phyloP scores from a whole-genome alignment of 2,113 vertebrate species.

The Genyomyrus donnyi region DNA sequence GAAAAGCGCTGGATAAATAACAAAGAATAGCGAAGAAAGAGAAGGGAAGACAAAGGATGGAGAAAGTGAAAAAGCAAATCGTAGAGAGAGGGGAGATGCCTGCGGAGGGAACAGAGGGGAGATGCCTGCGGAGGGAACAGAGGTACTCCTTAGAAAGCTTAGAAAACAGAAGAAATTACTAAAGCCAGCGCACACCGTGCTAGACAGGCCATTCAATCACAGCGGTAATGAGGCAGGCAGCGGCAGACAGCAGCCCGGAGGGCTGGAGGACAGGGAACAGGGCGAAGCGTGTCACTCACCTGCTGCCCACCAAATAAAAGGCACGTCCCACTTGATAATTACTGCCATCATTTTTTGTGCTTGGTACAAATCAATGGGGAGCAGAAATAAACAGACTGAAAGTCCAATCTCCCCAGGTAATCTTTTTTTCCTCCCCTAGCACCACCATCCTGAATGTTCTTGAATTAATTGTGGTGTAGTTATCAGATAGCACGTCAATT shows the following conservation, averaged over 20 bases:
- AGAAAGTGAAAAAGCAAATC: neutral
- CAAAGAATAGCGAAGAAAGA: neutral
- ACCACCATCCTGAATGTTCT: neutral
- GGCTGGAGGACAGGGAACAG: slow-evolving; percentile 23
- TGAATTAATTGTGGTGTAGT: neutral
- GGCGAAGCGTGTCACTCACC: neutral
- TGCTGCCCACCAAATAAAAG: neutral
- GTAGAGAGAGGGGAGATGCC: neutral
- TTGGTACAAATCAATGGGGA: neutral
- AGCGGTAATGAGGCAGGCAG: neutral
- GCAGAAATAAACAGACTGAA: neutral
- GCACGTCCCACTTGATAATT: neutral
- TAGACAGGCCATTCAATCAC: neutral
- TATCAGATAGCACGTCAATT: neutral
- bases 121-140: neutral
- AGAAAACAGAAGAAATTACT: neutral
- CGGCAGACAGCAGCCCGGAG: neutral
- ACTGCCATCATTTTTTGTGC: neutral
- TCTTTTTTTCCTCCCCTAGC: neutral
- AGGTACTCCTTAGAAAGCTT: neutral
- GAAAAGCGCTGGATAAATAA: neutral
- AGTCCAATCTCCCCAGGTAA: neutral
- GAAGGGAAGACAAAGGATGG: neutral
- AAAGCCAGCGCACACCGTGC: neutral
- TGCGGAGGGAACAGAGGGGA: neutral